phyloP scores from a whole-genome alignment of 2,797 vertebrate genomes.

The Thalassophryne amazonica region DNA sequence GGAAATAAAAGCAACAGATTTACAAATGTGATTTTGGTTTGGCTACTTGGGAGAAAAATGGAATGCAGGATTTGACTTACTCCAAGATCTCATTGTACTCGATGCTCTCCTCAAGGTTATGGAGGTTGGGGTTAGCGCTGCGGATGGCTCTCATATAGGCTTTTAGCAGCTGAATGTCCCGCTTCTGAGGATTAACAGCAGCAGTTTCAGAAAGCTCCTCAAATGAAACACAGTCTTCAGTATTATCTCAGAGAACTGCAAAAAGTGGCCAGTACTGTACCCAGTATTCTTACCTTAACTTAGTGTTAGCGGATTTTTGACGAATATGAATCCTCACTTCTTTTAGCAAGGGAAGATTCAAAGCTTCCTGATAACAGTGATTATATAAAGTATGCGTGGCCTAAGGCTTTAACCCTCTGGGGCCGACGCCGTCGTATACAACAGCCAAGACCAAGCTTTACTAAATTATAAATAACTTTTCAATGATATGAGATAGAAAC shows the following conservation, averaged over 20 bases:
- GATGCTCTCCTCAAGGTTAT: conserved; percentile 97
- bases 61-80: conserved; percentile 80
- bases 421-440: no score
- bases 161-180: conserved; percentile 97
- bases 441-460: no score
- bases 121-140: conserved; percentile 95
- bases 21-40: background rate
- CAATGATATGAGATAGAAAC: no score
- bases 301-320: background rate
- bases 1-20: background rate
- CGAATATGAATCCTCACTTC: no score
- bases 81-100: conserved; percentile 98
- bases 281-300: no score
- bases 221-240: background rate
- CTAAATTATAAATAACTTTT: no score
- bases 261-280: background rate
- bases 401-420: no score
- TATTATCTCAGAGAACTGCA: background rate
- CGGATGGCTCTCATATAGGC: conserved; percentile 97
- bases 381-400: no score
- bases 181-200: conserved; percentile 78
- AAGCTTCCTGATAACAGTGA: no score
- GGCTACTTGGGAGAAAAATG: background rate
- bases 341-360: no score
- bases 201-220: conserved; percentile 1